phyloP scores from a whole-genome alignment of 2,888 invertebrate genomes.

The Taphrorychus bicolor region DNA sequence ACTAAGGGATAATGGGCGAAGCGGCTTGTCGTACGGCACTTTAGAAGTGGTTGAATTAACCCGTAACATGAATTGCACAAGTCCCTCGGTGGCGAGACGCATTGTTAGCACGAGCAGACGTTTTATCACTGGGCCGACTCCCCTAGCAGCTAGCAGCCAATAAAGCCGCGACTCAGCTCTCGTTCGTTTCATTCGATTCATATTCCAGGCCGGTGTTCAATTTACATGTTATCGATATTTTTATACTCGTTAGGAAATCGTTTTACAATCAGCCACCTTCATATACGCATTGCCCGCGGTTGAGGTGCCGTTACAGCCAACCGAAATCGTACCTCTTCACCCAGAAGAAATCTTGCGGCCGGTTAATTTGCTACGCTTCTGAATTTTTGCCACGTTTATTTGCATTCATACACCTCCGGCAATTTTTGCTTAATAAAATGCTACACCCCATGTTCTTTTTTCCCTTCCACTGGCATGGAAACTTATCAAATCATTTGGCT shows the following conservation, averaged over 20 bases:
- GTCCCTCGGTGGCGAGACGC: slow-evolving; percentile 53
- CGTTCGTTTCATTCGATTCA: slow-evolving; percentile 60
- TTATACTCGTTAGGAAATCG: slow-evolving; percentile 60
- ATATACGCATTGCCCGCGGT: slow-evolving; percentile 35
- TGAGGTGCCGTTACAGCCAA: slow-evolving; percentile 27
- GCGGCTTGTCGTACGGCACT: slow-evolving; percentile 40
- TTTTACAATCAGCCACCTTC: slow-evolving; percentile 56
- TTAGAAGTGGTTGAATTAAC: slow-evolving; percentile 48
- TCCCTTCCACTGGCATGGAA: background rate
- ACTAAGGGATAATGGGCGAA: slow-evolving; percentile 32
- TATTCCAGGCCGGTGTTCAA: slow-evolving; percentile 58
- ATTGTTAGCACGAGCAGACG: slow-evolving; percentile 59
- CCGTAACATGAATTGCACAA: slow-evolving; percentile 56
- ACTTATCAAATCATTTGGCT: background rate
- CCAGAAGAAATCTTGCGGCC: slow-evolving; percentile 33
- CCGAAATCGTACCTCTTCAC: slow-evolving; percentile 20
- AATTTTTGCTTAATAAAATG: slow-evolving; percentile 4
- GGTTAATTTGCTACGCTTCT: slow-evolving; percentile 25
- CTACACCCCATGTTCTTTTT: background rate
- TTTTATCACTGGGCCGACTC: slow-evolving; percentile 55
- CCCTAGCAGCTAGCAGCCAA: slow-evolving; percentile 56
- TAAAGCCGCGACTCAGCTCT: slow-evolving; percentile 58
- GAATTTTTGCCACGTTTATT: slow-evolving; percentile 23
- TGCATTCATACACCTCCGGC: slow-evolving; percentile 21
- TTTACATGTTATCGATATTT: slow-evolving; percentile 62